phyloP scores from a whole-genome alignment of 1,140 invertebrate species.

The Apis laboriosa region DNA sequence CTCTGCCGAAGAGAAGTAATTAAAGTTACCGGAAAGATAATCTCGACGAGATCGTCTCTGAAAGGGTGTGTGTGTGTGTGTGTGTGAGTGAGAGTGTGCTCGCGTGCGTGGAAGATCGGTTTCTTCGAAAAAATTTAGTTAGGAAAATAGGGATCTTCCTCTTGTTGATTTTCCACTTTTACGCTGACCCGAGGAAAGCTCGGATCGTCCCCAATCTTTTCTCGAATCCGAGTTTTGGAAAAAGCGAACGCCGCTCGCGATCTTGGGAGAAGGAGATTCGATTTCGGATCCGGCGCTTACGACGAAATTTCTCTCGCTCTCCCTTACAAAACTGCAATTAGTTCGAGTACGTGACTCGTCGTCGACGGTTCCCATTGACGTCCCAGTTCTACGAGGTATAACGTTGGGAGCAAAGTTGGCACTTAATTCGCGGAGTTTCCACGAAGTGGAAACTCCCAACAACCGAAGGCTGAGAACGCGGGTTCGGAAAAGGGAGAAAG shows the following conservation, averaged over 20 bases:
- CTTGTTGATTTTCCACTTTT: slow-evolving; percentile 46
- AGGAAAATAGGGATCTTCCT: slow-evolving; percentile 49
- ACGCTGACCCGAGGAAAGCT: too few relatives aligned
- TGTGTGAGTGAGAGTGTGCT: not conserved
- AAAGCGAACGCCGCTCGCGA: not conserved
- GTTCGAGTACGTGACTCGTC: slow-evolving; percentile 65
- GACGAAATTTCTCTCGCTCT: slow-evolving; percentile 24
- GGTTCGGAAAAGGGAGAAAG: slow-evolving; percentile 45
- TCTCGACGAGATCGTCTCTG: not conserved
- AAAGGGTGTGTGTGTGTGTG: not conserved
- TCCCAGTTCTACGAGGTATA: slow-evolving; percentile 30
- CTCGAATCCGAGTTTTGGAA: not conserved
- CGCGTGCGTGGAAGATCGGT: slow-evolving; percentile 44
- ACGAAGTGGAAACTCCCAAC: slow-evolving; percentile 53
- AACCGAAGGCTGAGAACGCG: slow-evolving; percentile 38
- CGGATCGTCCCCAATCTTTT: not conserved
- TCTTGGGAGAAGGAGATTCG: not conserved
- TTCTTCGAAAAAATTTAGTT: slow-evolving; percentile 53
- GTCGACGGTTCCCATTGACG: slow-evolving; percentile 44
- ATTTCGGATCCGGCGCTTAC: not conserved
- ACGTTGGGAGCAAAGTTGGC: slow-evolving; percentile 59
- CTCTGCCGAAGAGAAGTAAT: slow-evolving; percentile 26
- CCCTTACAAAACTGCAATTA: slow-evolving; percentile 66
- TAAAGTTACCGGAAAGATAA: slow-evolving; percentile 17
- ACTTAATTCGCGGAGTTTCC: slow-evolving; percentile 63